Conservation (phyloP, 2,797 vertebrate genomes). For the Eurystomus glaucurus region DNA sequence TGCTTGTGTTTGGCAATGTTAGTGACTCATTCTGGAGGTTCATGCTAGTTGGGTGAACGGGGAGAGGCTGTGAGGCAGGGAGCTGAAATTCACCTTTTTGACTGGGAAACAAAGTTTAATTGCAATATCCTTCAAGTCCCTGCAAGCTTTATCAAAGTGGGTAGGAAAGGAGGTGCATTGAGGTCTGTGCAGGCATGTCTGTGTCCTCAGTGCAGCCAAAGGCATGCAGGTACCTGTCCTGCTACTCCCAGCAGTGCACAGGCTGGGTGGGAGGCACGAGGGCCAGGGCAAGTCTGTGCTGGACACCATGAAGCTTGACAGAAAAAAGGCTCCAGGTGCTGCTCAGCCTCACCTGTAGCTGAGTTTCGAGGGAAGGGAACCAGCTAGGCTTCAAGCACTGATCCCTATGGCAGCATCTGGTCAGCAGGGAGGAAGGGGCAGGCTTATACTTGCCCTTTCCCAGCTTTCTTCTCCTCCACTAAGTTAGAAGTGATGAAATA, state of each 20-base stretch:
- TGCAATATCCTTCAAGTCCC: neutral
- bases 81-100: neutral
- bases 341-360: fast-evolving
- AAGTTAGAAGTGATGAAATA: neutral
- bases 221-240: neutral
- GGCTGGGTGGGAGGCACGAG: neutral
- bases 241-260: neutral
- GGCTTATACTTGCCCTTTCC: neutral
- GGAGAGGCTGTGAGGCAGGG: neutral
- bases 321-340: neutral
- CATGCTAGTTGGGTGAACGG: neutral
- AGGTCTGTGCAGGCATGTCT: neutral
- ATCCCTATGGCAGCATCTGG: neutral
- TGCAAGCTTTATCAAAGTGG: neutral
- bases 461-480: neutral
- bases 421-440: neutral
- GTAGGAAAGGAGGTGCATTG: neutral
- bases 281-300: neutral
- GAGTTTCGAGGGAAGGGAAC: neutral
- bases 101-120: neutral
- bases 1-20: neutral
- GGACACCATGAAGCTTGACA: neutral
- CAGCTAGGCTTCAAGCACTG: neutral
- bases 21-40: neutral
- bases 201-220: neutral